Evolutionary conservation across 2,888 invertebrate species (phyloP).

Genomic region (Teinopalpus imperialis): DNA sequence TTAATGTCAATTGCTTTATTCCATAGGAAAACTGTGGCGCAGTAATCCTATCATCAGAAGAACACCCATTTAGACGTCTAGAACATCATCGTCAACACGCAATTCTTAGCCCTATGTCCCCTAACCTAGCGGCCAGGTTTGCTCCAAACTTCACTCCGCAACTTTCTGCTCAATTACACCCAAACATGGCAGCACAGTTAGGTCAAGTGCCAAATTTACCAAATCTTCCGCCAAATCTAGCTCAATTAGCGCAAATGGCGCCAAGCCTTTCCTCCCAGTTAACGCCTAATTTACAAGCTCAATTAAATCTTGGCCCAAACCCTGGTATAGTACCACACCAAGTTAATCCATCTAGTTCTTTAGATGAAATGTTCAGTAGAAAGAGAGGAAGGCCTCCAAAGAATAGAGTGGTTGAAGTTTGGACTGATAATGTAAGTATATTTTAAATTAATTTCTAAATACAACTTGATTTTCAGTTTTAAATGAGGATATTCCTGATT

Average conservation of each 20-base stretch:
- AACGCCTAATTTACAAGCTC: constrained; percentile 71
- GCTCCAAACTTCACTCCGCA: constrained; percentile 80
- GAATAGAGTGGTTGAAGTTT: constrained; percentile 95
- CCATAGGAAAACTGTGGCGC: constrained; percentile 89
- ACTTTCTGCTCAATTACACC: constrained; percentile 71
- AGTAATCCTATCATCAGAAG: constrained; percentile 87
- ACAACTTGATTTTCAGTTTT: not conserved
- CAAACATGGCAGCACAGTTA: constrained; percentile 74
- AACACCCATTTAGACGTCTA: constrained; percentile 89
- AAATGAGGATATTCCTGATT: not conserved
- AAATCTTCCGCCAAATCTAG: constrained; percentile 70
- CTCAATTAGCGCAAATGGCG: constrained; percentile 73
- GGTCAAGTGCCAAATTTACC: constrained; percentile 67
- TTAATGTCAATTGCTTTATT: constrained; percentile 30
- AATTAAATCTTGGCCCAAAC: constrained; percentile 63
- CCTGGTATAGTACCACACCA: constrained; percentile 64
- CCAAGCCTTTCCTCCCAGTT: constrained; percentile 67
- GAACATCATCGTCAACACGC: constrained; percentile 95
- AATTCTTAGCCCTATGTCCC: constrained; percentile 84
- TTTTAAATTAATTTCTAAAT: constrained; percentile 22
- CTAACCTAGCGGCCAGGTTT: constrained; percentile 80
- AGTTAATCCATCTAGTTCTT: constrained; percentile 84
- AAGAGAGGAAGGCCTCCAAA: constrained; percentile 98
- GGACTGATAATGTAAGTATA: constrained; percentile 88
- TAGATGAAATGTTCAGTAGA: constrained; percentile 95